Conservation (phyloP, 1,140 invertebrate species). For the Ditylenchus dipsaci region DNA sequence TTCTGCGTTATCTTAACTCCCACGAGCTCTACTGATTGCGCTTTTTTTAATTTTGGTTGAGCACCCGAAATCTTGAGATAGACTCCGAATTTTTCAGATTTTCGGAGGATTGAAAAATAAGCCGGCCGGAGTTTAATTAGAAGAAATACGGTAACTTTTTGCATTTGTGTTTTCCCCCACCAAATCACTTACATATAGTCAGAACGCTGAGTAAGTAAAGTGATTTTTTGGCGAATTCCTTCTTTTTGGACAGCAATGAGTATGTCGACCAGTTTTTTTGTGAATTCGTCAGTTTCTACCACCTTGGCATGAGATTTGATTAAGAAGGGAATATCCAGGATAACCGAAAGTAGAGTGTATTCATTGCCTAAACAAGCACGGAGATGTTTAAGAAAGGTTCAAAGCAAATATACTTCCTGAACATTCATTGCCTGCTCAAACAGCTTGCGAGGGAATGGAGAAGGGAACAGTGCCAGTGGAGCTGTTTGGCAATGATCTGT, state of each 20-base stretch:
- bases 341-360: conserved; percentile 50
- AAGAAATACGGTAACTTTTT: no score
- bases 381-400: neutral
- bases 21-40: no score
- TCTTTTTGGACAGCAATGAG: conserved; percentile 35
- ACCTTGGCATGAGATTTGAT: conserved; percentile 48
- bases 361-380: conserved; percentile 42
- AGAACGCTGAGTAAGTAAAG: conserved; percentile 53
- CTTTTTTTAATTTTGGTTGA: no score
- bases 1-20: no score
- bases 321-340: conserved; percentile 56
- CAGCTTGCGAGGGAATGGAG: conserved; percentile 49
- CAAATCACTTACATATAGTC: conserved; percentile 49
- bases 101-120: no score
- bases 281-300: conserved; percentile 54
- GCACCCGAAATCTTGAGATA: no score
- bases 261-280: conserved; percentile 49
- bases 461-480: conserved; percentile 54
- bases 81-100: no score
- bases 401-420: conserved; percentile 38
- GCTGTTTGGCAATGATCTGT: conserved; percentile 45
- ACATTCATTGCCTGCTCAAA: conserved; percentile 51
- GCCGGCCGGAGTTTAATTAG: no score
- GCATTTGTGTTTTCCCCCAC: neutral
- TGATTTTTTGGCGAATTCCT: conserved; percentile 40